These are phyloP conservation scores for Hydropotes inermis DNA, from an alignment of 2,113 vertebrate species.

Conservation along the genomic window DNA sequence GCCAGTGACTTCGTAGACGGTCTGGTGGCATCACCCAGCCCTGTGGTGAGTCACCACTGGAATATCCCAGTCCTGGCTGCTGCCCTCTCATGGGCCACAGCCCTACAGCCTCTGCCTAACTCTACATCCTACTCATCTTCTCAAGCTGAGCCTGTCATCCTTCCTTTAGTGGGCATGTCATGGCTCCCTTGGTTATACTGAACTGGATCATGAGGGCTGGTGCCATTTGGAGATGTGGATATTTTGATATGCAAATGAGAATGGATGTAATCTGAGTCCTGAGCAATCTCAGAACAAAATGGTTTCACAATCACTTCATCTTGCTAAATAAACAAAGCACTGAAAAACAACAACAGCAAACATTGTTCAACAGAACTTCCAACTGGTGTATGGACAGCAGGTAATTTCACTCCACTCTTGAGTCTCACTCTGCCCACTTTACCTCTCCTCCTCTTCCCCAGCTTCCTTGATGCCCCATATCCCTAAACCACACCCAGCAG, in stretches of 20 bases:
- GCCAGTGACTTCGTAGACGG: background rate
- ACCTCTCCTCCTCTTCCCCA: background rate
- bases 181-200: background rate
- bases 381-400: background rate
- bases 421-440: background rate
- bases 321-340: background rate
- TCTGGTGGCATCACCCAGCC: background rate
- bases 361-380: background rate
- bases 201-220: background rate
- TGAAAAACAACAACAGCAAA: background rate
- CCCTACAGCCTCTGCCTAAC: background rate
- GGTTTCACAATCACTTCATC: background rate
- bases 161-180: rapidly evolving
- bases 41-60: background rate
- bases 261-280: background rate
- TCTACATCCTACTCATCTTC: background rate
- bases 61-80: background rate
- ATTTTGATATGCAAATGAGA: background rate
- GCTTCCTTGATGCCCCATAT: background rate
- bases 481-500: background rate
- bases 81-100: background rate
- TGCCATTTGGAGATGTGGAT: background rate
- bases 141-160: background rate
- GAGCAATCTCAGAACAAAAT: background rate
- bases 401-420: background rate